phyloP scores from a whole-genome alignment of 2,888 invertebrate species.

The Nephrotoma guestfalica region DNA sequence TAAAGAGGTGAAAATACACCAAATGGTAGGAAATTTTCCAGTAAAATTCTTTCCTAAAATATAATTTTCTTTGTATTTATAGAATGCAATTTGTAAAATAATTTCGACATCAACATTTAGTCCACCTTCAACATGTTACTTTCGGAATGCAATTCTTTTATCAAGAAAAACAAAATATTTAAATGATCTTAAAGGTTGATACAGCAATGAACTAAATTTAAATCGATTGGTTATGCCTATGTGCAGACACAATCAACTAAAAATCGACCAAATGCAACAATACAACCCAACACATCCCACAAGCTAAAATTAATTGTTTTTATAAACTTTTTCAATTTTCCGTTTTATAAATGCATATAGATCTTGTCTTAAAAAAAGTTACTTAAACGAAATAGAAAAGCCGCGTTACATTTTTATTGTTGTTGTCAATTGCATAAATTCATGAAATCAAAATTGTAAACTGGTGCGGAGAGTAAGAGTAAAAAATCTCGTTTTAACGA shows the following conservation, averaged over 20 bases:
- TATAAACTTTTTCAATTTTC: background rate
- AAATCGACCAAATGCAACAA: background rate
- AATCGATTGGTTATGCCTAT: background rate
- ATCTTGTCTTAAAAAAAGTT: background rate
- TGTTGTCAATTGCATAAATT: background rate
- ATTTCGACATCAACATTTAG: background rate
- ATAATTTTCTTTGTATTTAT: too few species aligned
- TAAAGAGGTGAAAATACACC: too few species aligned
- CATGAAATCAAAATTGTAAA: background rate
- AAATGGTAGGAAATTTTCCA: too few species aligned
- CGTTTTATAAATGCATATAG: background rate
- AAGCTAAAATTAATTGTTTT: background rate
- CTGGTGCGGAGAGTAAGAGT: too few species aligned
- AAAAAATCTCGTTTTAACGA: too few species aligned
- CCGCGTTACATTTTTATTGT: background rate
- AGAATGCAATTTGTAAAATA: background rate
- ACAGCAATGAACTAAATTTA: background rate
- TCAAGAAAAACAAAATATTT: background rate
- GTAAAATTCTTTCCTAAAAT: too few species aligned
- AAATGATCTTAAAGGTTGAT: background rate
- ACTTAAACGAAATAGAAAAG: background rate
- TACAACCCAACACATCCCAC: background rate
- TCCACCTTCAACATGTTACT: background rate
- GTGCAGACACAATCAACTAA: background rate
- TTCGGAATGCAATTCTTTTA: background rate